Evolutionary conservation across 2,113 vertebrate genomes (phyloP).

Genomic region (Cinclus mexicanus): DNA sequence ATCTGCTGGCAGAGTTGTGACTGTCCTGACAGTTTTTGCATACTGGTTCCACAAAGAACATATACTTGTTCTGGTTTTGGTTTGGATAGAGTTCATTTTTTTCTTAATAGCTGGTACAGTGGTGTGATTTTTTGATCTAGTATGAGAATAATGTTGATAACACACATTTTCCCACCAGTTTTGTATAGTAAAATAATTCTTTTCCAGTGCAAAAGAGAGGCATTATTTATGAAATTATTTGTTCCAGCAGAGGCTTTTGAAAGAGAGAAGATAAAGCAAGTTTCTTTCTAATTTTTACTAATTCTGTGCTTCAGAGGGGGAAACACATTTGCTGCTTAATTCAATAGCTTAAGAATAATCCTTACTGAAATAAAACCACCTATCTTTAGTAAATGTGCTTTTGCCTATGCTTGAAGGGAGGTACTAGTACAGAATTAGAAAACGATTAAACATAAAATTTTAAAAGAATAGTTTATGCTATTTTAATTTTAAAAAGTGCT

Average conservation of each 20-base stretch:
- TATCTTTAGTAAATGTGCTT: not conserved
- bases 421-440: not conserved
- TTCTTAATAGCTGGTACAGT: not conserved
- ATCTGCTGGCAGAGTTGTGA: not conserved
- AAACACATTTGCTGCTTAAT: not conserved
- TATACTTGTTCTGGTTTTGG: not conserved
- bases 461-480: not conserved
- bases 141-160: not conserved
- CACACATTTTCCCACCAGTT: not conserved
- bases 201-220: not conserved
- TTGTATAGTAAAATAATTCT: not conserved
- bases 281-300: not conserved
- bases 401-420: not conserved
- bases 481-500: not conserved
- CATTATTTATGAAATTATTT: not conserved
- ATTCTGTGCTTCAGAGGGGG: not conserved
- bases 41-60: not conserved
- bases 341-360: not conserved
- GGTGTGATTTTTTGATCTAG: not conserved
- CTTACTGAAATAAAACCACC: not conserved
- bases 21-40: not conserved
- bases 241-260: not conserved
- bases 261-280: not conserved
- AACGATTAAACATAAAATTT: not conserved
- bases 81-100: not conserved